A percentile compares a stretch with the other conserved stretches of the same genome.
Conservation (phyloP, 2,888 invertebrate species). For the Drosophila paramelanica region DNA sequence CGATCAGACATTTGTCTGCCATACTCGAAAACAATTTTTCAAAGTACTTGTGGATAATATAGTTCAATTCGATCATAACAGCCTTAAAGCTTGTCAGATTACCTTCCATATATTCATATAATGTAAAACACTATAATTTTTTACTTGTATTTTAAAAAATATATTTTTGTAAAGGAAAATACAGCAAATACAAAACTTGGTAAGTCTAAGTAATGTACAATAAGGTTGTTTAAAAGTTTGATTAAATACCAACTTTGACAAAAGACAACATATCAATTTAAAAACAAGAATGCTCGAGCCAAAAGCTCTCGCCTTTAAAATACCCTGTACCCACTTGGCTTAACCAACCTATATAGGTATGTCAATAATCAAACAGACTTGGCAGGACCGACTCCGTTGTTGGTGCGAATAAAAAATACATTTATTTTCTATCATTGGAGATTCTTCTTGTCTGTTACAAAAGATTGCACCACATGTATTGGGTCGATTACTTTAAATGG, state of each 20-base stretch:
- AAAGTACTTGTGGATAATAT: no score
- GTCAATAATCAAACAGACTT: constrained; percentile 33
- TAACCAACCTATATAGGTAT: constrained; percentile 6
- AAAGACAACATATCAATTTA: constrained; percentile 47
- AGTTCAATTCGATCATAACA: no score
- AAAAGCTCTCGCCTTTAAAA: background rate
- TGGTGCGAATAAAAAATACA: background rate
- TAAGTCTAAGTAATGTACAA: constrained; percentile 61
- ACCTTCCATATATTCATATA: background rate
- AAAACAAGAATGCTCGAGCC: constrained; percentile 22
- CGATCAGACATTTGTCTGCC: constrained; percentile 1
- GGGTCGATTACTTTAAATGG: constrained; percentile 6
- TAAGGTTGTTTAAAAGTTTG: constrained; percentile 53
- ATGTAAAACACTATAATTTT: constrained; percentile 10
- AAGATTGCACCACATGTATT: constrained; percentile 4
- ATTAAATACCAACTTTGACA: constrained; percentile 53
- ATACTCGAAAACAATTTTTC: no score
- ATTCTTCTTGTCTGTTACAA: constrained; percentile 2
- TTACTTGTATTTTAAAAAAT: constrained; percentile 62
- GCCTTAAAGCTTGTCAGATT: no score
- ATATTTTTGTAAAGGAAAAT: constrained; percentile 79
- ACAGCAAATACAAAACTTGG: constrained; percentile 67
- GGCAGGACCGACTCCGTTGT: background rate
- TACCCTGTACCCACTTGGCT: constrained; percentile 7
- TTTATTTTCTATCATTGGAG: constrained; percentile 1